phyloP scores from a whole-genome alignment of 2,888 invertebrate genomes.

The Esperia sulphurella region DNA sequence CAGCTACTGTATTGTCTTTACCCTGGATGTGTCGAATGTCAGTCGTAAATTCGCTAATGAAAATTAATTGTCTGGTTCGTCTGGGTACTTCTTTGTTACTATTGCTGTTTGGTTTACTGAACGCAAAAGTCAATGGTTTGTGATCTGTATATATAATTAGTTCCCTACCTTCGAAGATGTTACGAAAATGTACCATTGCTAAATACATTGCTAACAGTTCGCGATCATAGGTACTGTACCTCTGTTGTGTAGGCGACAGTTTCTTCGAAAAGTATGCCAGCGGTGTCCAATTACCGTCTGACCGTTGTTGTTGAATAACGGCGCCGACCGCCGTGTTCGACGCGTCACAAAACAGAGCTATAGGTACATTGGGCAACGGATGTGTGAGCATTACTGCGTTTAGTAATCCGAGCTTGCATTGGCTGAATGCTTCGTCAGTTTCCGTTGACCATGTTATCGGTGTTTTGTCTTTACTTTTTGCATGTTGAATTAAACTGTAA shows the following conservation, averaged over 20 bases:
- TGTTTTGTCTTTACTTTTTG: neutral
- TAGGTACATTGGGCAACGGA: neutral
- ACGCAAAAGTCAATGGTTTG: slow-evolving; percentile 12
- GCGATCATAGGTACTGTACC: slow-evolving; percentile 5
- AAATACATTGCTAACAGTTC: slow-evolving; percentile 11
- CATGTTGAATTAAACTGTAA: neutral
- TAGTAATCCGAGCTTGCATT: neutral
- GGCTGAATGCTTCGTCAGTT: neutral
- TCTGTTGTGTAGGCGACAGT: neutral
- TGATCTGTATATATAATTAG: slow-evolving; percentile 12
- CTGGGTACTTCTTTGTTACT: slow-evolving; percentile 17
- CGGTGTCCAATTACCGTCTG: slow-evolving; percentile 1
- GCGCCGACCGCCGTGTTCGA: slow-evolving; percentile 2
- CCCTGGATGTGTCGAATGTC: slow-evolving; percentile 15
- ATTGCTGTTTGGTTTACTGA: slow-evolving; percentile 8
- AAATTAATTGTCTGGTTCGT: slow-evolving; percentile 15
- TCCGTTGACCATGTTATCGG: neutral
- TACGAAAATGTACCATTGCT: slow-evolving; percentile 8
- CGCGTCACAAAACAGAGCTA: neutral
- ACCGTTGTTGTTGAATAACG: slow-evolving; percentile 1
- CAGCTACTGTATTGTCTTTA: slow-evolving; percentile 14
- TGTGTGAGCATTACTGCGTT: neutral
- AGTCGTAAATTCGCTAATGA: slow-evolving; percentile 19
- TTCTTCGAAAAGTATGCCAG: slow-evolving; percentile 13
- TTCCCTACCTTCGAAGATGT: slow-evolving; percentile 9